phyloP scores from a whole-genome alignment of 2,888 invertebrate species.

The Macropis europaea region DNA sequence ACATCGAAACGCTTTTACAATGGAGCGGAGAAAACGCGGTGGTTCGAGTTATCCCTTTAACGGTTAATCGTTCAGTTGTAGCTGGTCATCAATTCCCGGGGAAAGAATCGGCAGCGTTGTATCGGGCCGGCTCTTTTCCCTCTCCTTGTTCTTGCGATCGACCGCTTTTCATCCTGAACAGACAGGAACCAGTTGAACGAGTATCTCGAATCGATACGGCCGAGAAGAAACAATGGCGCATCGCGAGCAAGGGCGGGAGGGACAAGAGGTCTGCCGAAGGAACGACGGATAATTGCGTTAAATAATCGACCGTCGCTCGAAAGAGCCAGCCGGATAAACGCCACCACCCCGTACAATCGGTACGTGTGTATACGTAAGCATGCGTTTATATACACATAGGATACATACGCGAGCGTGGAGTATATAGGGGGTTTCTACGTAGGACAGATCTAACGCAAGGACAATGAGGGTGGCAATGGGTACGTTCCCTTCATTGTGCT shows the following conservation, averaged over 20 bases:
- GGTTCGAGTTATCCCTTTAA: conserved; percentile 34
- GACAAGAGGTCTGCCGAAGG: conserved; percentile 44
- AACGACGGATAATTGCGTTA: conserved; percentile 72
- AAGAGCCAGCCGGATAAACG: conserved; percentile 64
- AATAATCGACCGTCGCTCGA: conserved; percentile 67
- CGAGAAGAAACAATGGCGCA: conserved; percentile 59
- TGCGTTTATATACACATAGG: background rate
- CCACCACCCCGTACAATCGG: conserved; percentile 32
- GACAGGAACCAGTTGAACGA: conserved; percentile 58
- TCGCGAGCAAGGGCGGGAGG: conserved; percentile 10
- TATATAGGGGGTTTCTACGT: conserved; percentile 27
- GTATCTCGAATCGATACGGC: conserved; percentile 66
- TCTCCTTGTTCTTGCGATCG: background rate
- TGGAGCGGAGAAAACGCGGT: conserved; percentile 2
- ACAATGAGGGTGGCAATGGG: conserved; percentile 65
- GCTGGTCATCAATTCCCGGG: conserved; percentile 28
- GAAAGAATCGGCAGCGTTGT: conserved; percentile 35
- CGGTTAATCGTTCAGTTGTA: conserved; percentile 36
- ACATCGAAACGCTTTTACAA: conserved; percentile 37
- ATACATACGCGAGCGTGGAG: background rate
- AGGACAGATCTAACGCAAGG: conserved; percentile 63
- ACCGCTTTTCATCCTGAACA: conserved; percentile 49
- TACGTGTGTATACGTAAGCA: conserved; percentile 6
- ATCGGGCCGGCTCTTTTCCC: conserved; percentile 4
- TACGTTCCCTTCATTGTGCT: conserved; percentile 67